Base-by-base conservation (phyloP, 2,888 invertebrate genomes). In the Hermodice carunculata region DNA sequence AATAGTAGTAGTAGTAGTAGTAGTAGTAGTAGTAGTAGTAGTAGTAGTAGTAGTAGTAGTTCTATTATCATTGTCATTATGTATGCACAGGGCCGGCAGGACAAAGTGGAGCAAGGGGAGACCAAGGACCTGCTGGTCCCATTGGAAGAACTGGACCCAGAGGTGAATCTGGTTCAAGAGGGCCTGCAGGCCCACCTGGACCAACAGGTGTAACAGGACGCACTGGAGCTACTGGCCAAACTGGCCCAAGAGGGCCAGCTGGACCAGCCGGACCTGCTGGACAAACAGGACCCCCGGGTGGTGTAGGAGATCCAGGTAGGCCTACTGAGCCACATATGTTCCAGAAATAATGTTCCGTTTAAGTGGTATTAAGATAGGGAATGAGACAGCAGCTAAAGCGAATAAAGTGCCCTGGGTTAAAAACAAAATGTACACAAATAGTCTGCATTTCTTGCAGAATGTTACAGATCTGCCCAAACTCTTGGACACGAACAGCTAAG, bases 31-130 rank as follows among this genome's bases (percentile, higher is more conserved):
- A n/a, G n/a, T n/a, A n/a, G n/a, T n/a, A n/a, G n/a, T n/a, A n/a
- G n/a, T n/a, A n/a, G n/a, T n/a, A n/a, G n/a, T n/a, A n/a, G n/a
- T n/a, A n/a, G n/a, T n/a, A n/a, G n/a, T n/a, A n/a, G n/a, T n/a
- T n/a, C n/a, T n/a, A n/a, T n/a, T n/a, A n/a, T n/a, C n/a, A n/a
- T n/a, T n/a, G n/a, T n/a, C n/a, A n/a, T n/a, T n/a, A n/a, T n/a
- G n/a, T n/a, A n/a, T n/a, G n/a, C 17, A 14, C 34, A 26, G 66
- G 69, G 29, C 19, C 54, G 6, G 29, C 63, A 28, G 69, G 69
- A 62, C 34, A 44, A 44, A 31, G 53, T 22, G 61, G 61, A 29
- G 19, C 53, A 22, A 26, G 43, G 43, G 61, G 61, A 54, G 54
- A 43, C 44, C 37, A 54, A 42, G 61, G 61, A 14, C 19, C 22